These are phyloP conservation scores for Lepidonotus clava DNA, from an alignment of 2,888 invertebrate genomes.

Conservation along the genomic window DNA sequence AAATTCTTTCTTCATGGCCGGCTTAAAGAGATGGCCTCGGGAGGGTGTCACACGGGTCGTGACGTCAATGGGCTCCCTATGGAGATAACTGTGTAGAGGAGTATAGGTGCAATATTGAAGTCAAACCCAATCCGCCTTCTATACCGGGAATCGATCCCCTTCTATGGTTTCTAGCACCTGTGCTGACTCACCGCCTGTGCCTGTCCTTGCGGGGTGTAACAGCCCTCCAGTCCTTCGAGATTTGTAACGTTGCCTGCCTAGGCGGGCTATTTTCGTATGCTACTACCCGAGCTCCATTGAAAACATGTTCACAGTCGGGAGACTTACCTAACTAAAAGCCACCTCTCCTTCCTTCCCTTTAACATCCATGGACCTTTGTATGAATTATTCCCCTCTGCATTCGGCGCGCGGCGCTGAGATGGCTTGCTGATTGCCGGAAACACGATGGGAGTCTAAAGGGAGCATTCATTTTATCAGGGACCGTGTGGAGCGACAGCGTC, in stretches of 20 bases:
- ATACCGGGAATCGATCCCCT: neutral
- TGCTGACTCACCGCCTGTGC: neutral
- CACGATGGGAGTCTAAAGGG: neutral
- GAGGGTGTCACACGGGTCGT: neutral
- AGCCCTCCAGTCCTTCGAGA: neutral
- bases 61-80: neutral
- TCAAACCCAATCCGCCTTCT: neutral
- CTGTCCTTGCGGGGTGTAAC: neutral
- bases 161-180: slow-evolving; percentile 4
- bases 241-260: neutral
- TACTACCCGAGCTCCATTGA: neutral
- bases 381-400: neutral
- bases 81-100: neutral
- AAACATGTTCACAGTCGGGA: neutral
- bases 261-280: neutral
- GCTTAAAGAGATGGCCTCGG: neutral
- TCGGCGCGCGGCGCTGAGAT: neutral
- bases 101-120: neutral
- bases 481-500: neutral
- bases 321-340: slow-evolving; percentile 5
- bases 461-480: neutral
- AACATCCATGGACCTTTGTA: neutral
- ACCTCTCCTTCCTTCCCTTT: neutral
- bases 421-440: neutral
- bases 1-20: neutral